Evolutionary conservation across 2,888 invertebrate species (phyloP), one percentile per base, ranked within the genome.

Genomic region (Ornithoptera priamus): DNA sequence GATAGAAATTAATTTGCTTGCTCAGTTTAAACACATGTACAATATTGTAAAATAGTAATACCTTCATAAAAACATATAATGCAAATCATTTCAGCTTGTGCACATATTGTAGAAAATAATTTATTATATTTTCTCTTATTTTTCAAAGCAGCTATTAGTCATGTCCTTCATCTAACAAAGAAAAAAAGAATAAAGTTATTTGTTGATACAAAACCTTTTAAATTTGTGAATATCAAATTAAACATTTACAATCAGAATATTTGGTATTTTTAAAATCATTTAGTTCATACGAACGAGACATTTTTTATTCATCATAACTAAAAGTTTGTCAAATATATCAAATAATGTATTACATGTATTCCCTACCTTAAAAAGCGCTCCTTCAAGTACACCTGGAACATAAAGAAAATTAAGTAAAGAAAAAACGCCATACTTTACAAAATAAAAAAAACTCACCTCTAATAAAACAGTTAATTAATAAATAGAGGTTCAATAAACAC

Each of bases 201-300:
- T 50, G 17, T 10, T 10, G 7, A 39, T 6, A 10, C 39, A 39
- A 39, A 39, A 10, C 10, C 8, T 39, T 17, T 50, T 50, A 50
- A 50, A 18, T 15, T 15, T 18, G 17, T 17, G 17, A 15, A 18
- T 15, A 50, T 50, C 1, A 15, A 1, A 50, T 17, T 17, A 50
- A 50, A 50, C 1, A 30, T 30, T 50, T 15, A 17, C 1, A 15
- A 7, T 72, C 70, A 70, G 70, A 64, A 46, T 50, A n/a, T 62
- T 68, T 63, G 70, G 72, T 72, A 72, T 66, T 59, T 65, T 57
- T 71, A 18, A 71, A 71, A 72, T 72, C 72, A 72, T 53, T 22
- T n/a, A 72, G 69, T 78, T 89, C 89, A 89, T 89, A 83, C 88
- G 88, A 89, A 89, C 88, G 88, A 89, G 89, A 89, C 89, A 65